Evolutionary conservation across 2,113 vertebrate species (phyloP).

Genomic region (Calidris pygmaea): DNA sequence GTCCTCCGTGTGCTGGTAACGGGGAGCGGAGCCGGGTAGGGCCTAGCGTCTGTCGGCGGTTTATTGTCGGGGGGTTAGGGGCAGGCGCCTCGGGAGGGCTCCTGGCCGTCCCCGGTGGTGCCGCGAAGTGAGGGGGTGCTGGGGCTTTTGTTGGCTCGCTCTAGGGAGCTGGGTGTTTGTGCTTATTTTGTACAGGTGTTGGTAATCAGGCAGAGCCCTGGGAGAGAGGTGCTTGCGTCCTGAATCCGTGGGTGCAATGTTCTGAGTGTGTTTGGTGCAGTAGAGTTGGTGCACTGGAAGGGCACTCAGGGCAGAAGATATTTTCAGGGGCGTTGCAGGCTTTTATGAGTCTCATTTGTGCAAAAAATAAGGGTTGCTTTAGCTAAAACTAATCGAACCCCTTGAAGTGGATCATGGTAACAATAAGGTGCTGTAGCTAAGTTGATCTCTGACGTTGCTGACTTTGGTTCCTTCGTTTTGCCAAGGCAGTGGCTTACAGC

Average conservation of each 20-base stretch:
- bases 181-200: background rate
- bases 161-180: rapidly evolving
- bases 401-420: background rate
- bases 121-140: rapidly evolving
- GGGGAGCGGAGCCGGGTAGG: rapidly evolving
- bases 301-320: background rate
- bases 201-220: rapidly evolving
- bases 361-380: background rate
- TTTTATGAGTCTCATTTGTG: background rate
- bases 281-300: too few species aligned
- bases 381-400: background rate
- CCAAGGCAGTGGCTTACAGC: background rate
- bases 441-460: background rate
- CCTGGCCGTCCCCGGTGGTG: rapidly evolving
- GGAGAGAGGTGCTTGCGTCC: background rate
- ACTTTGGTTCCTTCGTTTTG: background rate
- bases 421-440: too few species aligned
- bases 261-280: too few species aligned
- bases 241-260: background rate
- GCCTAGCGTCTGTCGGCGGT: rapidly evolving
- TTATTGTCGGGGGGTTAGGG: rapidly evolving
- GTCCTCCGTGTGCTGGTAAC: rapidly evolving
- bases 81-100: rapidly evolving
- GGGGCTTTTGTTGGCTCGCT: rapidly evolving
- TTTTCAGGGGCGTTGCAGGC: background rate